Evolutionary conservation across 2,888 invertebrate genomes (phyloP).

Genomic region (Cremastinae sp.): DNA sequence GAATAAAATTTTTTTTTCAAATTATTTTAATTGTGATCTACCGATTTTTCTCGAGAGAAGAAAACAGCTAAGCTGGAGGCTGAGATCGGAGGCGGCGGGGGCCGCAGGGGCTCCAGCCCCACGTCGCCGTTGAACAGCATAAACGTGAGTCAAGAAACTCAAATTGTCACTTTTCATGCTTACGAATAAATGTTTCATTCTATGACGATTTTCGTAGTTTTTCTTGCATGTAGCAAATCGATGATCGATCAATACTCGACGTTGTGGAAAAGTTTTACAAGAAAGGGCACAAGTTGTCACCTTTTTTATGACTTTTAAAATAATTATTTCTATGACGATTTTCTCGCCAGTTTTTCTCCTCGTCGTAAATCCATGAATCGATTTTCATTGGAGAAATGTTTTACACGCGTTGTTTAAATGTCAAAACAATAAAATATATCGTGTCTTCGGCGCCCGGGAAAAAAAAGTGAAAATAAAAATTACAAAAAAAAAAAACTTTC

Average conservation of each 20-base stretch:
- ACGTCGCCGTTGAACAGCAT: slow-evolving; percentile 75
- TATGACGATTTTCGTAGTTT: background rate
- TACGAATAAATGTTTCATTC: background rate
- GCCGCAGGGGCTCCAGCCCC: slow-evolving; percentile 77
- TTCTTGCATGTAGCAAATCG: too few relatives aligned
- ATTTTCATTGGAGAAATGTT: slow-evolving; percentile 34
- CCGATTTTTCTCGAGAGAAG: background rate
- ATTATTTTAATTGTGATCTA: slow-evolving; percentile 14
- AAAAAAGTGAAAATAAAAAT: too few relatives aligned
- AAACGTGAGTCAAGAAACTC: slow-evolving; percentile 73
- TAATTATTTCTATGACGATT: too few relatives aligned
- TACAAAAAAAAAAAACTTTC: background rate
- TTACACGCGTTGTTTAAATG: slow-evolving; percentile 3
- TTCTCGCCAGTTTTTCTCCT: too few relatives aligned
- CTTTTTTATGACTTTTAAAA: too few relatives aligned
- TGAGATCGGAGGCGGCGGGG: slow-evolving; percentile 76
- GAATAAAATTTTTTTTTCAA: background rate
- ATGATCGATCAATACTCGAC: too few relatives aligned
- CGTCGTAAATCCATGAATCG: too few relatives aligned
- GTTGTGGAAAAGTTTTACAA: too few relatives aligned
- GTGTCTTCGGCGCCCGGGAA: slow-evolving; percentile 18
- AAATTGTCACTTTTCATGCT: background rate
- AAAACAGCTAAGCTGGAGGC: slow-evolving; percentile 77
- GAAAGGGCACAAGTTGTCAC: too few relatives aligned
- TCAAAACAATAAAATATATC: slow-evolving; percentile 31